Evolutionary conservation across 2,888 invertebrate genomes (phyloP).

Genomic region (Athalia circularis): DNA sequence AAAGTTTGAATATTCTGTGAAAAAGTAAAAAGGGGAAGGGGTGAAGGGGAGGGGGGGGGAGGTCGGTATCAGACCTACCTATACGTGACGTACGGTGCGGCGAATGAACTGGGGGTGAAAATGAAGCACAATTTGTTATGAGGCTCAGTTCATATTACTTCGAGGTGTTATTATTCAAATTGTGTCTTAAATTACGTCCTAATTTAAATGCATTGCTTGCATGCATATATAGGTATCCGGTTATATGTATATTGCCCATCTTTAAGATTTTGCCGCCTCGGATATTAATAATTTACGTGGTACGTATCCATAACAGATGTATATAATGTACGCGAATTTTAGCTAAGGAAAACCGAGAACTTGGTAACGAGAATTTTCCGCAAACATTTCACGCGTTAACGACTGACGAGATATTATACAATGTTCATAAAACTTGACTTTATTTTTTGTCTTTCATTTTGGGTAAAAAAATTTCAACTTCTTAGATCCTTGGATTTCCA

Average conservation of each 20-base stretch:
- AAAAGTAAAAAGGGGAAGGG: not conserved
- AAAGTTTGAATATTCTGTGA: conserved; percentile 14
- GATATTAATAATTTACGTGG: conserved; percentile 3
- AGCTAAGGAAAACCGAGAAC: too few species aligned
- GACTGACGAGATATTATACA: too few species aligned
- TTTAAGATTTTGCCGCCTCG: not conserved
- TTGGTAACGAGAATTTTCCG: too few species aligned
- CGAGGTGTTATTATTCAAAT: conserved; percentile 39
- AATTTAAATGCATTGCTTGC: conserved; percentile 44
- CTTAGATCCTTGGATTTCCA: too few species aligned
- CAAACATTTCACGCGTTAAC: too few species aligned
- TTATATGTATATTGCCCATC: not conserved
- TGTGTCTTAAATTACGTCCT: conserved; percentile 38
- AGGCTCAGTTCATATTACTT: conserved; percentile 39
- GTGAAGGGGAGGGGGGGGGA: not conserved
- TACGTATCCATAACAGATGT: too few species aligned
- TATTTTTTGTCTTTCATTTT: too few species aligned
- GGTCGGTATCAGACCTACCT: not conserved
- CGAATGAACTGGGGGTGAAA: not conserved
- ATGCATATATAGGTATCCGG: not conserved
- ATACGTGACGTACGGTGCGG: not conserved
- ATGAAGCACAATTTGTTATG: conserved; percentile 28
- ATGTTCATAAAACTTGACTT: too few species aligned
- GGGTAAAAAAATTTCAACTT: too few species aligned
- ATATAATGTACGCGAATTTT: too few species aligned